A percentile compares a stretch with the other conserved stretches of the same genome.
Conservation (phyloP, 2,797 vertebrate genomes). For the Schizopygopsis pylzovi region DNA sequence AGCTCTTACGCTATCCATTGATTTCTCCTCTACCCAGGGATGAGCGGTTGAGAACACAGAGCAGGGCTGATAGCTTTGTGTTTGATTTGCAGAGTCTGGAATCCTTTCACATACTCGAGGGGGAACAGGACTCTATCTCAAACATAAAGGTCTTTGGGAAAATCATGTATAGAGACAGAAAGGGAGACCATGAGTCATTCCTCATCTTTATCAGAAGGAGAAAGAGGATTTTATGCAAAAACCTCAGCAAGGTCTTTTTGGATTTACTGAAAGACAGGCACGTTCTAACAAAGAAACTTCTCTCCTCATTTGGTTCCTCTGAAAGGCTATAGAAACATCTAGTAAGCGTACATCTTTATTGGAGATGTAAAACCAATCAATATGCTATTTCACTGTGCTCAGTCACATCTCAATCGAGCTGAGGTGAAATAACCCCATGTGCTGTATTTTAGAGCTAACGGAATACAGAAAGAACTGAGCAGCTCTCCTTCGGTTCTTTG, state of each 20-base stretch:
- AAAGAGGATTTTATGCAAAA: slow-evolving; percentile 12
- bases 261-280: slow-evolving; percentile 9
- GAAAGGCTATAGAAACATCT: slow-evolving; percentile 36
- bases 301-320: slow-evolving; percentile 24
- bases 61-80: slow-evolving; percentile 46
- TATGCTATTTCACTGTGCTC: slow-evolving; percentile 5
- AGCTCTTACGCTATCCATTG: slow-evolving; percentile 48
- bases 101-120: slow-evolving; percentile 47
- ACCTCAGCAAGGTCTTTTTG: slow-evolving; percentile 25
- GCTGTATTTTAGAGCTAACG: slow-evolving; percentile 35
- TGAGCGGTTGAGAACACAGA: slow-evolving; percentile 28
- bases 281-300: slow-evolving; percentile 39
- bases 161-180: slow-evolving; percentile 37
- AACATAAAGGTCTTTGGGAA: slow-evolving; percentile 34
- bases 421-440: slow-evolving; percentile 3
- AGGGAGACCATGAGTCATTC: slow-evolving; percentile 26
- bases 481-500: slow-evolving; percentile 77
- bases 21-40: slow-evolving; percentile 50
- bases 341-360: slow-evolving; percentile 26
- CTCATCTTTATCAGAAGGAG: slow-evolving; percentile 24
- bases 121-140: slow-evolving; percentile 32
- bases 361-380: slow-evolving; percentile 14
- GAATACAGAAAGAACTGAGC: slow-evolving; percentile 43
- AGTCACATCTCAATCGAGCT: slow-evolving; percentile 35
- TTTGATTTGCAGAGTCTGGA: slow-evolving; percentile 48